A percentile compares a stretch with the other conserved stretches of the same genome.
phyloP scores from a whole-genome alignment of 2,888 invertebrate genomes.

The Tipula helvola region DNA sequence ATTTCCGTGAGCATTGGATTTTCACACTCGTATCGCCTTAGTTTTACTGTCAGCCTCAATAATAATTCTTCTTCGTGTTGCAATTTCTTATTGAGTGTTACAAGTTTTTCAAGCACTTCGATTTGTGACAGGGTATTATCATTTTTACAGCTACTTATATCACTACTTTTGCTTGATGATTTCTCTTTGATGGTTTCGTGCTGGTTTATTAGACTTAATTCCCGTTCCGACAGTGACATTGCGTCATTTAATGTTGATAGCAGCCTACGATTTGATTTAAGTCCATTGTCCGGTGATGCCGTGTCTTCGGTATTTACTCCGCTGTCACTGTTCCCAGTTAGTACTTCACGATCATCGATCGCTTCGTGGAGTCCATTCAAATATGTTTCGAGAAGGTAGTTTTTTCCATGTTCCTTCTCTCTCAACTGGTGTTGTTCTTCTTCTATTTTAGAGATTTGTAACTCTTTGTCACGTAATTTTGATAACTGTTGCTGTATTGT shows the following conservation, averaged over 20 bases:
- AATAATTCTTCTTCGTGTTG: constrained; percentile 61
- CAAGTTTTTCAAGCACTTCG: constrained; percentile 59
- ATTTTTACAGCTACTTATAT: constrained; percentile 38
- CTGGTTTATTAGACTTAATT: constrained; percentile 41
- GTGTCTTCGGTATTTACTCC: constrained; percentile 51
- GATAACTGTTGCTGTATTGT: constrained; percentile 39
- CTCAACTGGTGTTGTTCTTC: constrained; percentile 62
- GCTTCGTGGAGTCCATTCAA: constrained; percentile 44
- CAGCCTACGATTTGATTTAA: constrained; percentile 9
- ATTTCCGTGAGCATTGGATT: constrained; percentile 29
- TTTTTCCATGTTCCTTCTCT: constrained; percentile 63
- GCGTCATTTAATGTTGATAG: not conserved
- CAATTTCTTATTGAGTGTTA: constrained; percentile 58
- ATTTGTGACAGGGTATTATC: constrained; percentile 48
- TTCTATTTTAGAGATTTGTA: constrained; percentile 65
- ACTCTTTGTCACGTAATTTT: constrained; percentile 52
- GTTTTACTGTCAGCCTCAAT: constrained; percentile 51
- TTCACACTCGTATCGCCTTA: constrained; percentile 45
- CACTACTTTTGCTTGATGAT: constrained; percentile 11
- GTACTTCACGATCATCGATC: constrained; percentile 26
- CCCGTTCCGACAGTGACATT: constrained; percentile 34
- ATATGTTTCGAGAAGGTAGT: constrained; percentile 68
- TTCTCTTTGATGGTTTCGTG: constrained; percentile 42
- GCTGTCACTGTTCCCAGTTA: constrained; percentile 50
- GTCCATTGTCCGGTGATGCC: constrained; percentile 30